Evolutionary conservation across 1,140 invertebrate genomes (phyloP).

Genomic region (Brachionus manjavacas): DNA sequence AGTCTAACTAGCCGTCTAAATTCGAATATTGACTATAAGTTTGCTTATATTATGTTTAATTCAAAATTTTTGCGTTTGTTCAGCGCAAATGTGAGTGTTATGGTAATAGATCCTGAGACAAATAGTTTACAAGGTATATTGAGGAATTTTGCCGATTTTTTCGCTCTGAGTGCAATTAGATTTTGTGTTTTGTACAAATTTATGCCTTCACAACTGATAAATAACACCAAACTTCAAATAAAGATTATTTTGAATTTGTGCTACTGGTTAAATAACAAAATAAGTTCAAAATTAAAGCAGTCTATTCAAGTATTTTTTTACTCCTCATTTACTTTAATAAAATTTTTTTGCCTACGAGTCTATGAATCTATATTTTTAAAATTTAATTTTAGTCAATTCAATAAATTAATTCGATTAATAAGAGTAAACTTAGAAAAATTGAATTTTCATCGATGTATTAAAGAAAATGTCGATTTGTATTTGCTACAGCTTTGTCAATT

Average conservation of each 20-base stretch:
- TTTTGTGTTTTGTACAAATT: constrained; percentile 15
- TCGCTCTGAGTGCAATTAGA: neutral
- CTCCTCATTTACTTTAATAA: constrained; percentile 15
- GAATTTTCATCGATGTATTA: constrained; percentile 10
- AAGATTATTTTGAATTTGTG: constrained; percentile 21
- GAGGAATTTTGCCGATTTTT: constrained; percentile 34
- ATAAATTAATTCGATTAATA: neutral
- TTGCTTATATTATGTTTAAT: constrained; percentile 23
- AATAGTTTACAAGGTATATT: constrained; percentile 40
- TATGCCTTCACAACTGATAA: constrained; percentile 5
- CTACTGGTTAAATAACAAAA: constrained; percentile 30
- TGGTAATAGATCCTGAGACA: constrained; percentile 8
- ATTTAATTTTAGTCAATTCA: neutral
- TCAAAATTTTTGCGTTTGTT: constrained; percentile 36
- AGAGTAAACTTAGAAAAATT: constrained; percentile 8
- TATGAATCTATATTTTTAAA: neutral
- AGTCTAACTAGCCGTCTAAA: constrained; percentile 14
- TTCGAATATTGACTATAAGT: constrained; percentile 1
- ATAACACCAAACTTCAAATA: constrained; percentile 20
- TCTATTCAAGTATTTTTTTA: constrained; percentile 3
- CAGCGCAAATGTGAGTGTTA: neutral
- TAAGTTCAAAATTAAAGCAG: neutral
- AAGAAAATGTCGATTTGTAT: neutral
- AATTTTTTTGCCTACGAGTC: constrained; percentile 15
- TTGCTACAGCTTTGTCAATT: neutral